phyloP scores from a whole-genome alignment of 2,113 vertebrate genomes.

The Lasiurus borealis region DNA sequence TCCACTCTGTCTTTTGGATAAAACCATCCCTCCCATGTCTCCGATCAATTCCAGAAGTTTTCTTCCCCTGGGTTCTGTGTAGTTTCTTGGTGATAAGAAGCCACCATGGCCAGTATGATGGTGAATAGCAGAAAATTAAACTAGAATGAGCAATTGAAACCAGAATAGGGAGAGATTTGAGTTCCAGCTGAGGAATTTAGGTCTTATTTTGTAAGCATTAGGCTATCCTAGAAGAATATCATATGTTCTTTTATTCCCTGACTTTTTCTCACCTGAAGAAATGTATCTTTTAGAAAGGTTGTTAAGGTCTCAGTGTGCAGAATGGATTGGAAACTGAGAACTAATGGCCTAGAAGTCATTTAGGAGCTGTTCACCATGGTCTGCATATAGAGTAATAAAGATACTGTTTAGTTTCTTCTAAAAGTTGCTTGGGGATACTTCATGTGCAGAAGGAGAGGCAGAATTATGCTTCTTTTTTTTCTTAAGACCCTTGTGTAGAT shows the following conservation, averaged over 20 bases:
- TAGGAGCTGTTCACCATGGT: background rate
- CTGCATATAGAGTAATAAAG: background rate
- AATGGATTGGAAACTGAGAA: slow-evolving; percentile 7
- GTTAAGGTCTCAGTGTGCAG: background rate
- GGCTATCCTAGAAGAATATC: background rate
- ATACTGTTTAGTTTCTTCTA: background rate
- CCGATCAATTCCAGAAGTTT: background rate
- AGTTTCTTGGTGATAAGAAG: background rate
- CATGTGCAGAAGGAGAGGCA: background rate
- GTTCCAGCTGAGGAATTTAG: background rate
- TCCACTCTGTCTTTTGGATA: too few species aligned
- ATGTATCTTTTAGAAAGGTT: slow-evolving; percentile 1
- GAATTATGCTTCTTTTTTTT: background rate
- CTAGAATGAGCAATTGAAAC: background rate
- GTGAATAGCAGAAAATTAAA: background rate
- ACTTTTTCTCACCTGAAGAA: background rate
- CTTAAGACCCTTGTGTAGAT: background rate
- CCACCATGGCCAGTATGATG: background rate
- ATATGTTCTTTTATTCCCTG: background rate
- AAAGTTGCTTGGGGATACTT: background rate
- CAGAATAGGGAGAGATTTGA: background rate
- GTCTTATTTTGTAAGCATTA: background rate
- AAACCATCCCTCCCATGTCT: background rate
- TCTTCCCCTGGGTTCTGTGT: background rate
- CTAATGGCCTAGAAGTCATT: background rate